A percentile compares a stretch with the other conserved stretches of the same genome.
These are phyloP conservation scores for Microcebus griseorufus DNA, from an alignment of 2,113 vertebrate species.

Conservation along the genomic window DNA sequence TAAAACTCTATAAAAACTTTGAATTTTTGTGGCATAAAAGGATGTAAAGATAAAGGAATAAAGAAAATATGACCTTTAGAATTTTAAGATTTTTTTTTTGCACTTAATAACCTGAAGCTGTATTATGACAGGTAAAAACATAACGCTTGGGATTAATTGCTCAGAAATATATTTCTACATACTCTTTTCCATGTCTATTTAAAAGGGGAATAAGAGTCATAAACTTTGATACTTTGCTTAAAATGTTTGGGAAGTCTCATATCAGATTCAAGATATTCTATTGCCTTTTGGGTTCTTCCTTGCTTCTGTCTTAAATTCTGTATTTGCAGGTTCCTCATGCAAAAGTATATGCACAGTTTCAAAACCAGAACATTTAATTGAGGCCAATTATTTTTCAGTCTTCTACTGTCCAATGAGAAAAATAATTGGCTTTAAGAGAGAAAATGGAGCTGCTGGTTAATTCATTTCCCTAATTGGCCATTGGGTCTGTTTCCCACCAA, in stretches of 20 bases:
- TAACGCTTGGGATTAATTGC: background rate
- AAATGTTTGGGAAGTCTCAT: background rate
- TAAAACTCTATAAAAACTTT: background rate
- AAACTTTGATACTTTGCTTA: slow-evolving; percentile 18
- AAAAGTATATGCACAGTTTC: background rate
- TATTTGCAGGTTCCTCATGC: background rate
- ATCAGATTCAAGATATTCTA: background rate
- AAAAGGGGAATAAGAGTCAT: background rate
- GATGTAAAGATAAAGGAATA: background rate
- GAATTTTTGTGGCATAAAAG: background rate
- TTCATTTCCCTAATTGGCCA: background rate
- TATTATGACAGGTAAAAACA: background rate
- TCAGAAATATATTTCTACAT: background rate
- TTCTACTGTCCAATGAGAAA: background rate
- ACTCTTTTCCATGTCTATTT: background rate
- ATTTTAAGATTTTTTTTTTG: background rate
- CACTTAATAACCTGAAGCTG: background rate
- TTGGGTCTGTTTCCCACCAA: background rate
- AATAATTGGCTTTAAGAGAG: background rate
- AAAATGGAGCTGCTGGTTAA: background rate
- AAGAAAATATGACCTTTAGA: background rate
- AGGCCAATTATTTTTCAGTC: background rate
- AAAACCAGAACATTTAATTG: background rate
- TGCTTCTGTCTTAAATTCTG: background rate
- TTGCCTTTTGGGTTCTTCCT: background rate